Percentiles rank a stretch among this genome's conserved stretches.
These are phyloP conservation scores for Notolabrus celidotus DNA, from an alignment of 2,797 vertebrate species.

Conservation along the genomic window DNA sequence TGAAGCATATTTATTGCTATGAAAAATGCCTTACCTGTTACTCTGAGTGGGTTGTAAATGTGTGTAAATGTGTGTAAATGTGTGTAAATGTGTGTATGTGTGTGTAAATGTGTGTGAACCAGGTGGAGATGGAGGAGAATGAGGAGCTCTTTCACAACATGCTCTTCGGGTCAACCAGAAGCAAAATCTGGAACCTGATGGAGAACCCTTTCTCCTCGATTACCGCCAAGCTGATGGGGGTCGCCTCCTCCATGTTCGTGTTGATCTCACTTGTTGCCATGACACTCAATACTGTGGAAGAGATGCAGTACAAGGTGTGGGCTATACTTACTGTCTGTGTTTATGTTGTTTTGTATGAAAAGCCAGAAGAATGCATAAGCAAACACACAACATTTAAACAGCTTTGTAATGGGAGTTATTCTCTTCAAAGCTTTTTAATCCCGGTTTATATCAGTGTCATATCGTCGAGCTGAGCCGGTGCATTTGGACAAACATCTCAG, in stretches of 20 bases:
- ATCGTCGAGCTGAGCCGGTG: no score
- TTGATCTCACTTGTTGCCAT: conserved; percentile 93
- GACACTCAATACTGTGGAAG: conserved; percentile 94
- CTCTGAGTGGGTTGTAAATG: not conserved
- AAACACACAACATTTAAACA: no score
- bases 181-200: conserved; percentile 93
- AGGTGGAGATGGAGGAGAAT: conserved; percentile 87
- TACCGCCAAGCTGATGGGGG: conserved; percentile 89
- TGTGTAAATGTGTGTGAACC: not conserved
- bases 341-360: not conserved
- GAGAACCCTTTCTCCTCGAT: conserved; percentile 95
- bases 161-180: conserved; percentile 77
- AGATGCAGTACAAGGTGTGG: conserved; percentile 88
- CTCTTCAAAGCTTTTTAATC: no score
- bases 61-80: no score
- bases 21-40: not conserved
- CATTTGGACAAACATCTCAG: no score
- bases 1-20: not conserved
- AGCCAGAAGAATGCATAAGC: not conserved
- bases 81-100: no score
- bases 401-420: no score
- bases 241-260: conserved; percentile 93
- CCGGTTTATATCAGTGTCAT: no score
- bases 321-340: not conserved
- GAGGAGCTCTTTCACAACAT: conserved; percentile 87